Evolutionary conservation across 1,140 invertebrate genomes (phyloP), one percentile per base, ranked within the genome.

Genomic region (Leptoteleia sp.): DNA sequence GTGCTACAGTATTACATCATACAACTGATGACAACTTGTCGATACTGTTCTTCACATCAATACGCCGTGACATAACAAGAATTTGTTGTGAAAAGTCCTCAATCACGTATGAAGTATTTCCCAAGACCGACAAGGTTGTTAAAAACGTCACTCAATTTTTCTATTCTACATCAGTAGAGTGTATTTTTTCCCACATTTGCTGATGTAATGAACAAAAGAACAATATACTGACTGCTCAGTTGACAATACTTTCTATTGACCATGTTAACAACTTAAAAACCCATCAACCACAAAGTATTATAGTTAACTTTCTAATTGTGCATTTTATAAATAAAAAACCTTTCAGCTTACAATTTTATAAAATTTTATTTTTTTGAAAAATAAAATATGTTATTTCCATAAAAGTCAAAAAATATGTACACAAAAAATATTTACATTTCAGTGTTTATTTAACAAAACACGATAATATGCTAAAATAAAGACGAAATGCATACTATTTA

Each of bases 11-110:
- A 59, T 77, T 71, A 65, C 59, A 71, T 54, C 57, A 52, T 50
- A 52, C 55, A 59, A 59, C 40, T 40, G 59, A 52, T 54, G 75
- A 77, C 75, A 65, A 52, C 40, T 55, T 77, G 75, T 77, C 75
- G 65, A 77, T 77, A 77, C 65, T 77, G 59, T 77, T 77, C 25
- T 25, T 71, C 52, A 45, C 38, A 40, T 61, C 50, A 64, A 52
- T 65, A 37, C 40, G 35, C 48, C 27, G 33, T 45, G 54, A 37
- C 38, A 61, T 67, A 67, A 77, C 57, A 71, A 77, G 72, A 77
- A 70, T 77, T 77, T 77, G 75, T 71, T 65, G 35, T 71, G 65
- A 77, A 68, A 77, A 77, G 52, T 71, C 17, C 61, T 77, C 75
- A 77, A 71, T 77, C 75, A 71, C 38, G 35, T 61, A 67, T 71